Evolutionary conservation across 2,888 invertebrate species (phyloP).

Genomic region (Melipona beecheii): DNA sequence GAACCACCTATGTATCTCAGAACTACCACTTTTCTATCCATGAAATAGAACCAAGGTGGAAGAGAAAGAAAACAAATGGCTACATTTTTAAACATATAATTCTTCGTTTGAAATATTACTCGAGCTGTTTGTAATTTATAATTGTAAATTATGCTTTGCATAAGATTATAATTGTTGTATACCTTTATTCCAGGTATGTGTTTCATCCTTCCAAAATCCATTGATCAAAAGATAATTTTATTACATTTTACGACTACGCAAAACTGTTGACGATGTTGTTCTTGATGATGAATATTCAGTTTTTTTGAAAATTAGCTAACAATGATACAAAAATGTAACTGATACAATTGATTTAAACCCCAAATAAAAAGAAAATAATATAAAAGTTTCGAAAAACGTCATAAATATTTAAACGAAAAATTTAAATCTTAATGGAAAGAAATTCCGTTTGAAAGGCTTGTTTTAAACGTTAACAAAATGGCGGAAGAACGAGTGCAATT

Average conservation of each 20-base stretch:
- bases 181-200: neutral
- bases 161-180: neutral
- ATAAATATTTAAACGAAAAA: neutral
- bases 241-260: neutral
- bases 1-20: conserved; percentile 7
- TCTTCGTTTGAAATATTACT: neutral
- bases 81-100: neutral
- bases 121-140: no score
- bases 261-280: neutral
- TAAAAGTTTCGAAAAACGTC: neutral
- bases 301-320: neutral
- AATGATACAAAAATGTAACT: neutral
- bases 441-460: neutral
- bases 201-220: neutral
- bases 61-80: neutral
- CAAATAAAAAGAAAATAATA: neutral
- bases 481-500: neutral
- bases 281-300: neutral
- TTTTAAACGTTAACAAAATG: neutral
- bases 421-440: neutral
- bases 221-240: neutral
- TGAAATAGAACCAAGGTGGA: neutral
- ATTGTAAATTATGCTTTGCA: neutral
- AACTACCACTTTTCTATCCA: neutral
- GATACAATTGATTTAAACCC: neutral